Base-by-base conservation (phyloP, 2,888 invertebrate genomes). In the Ophonus ardosiacus region DNA sequence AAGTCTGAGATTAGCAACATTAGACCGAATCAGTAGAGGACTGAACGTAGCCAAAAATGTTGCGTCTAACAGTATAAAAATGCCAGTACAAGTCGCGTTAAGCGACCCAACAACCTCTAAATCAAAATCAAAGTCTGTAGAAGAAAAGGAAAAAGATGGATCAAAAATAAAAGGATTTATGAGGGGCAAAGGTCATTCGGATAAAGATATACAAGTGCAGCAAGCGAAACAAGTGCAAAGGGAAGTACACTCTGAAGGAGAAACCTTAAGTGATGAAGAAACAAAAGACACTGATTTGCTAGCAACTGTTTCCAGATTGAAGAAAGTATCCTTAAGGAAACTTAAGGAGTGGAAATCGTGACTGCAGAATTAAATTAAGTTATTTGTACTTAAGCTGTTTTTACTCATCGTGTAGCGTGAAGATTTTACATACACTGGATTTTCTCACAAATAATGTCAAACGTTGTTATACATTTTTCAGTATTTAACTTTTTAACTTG, bases 311-410 rank as follows among this genome's bases (percentile, higher is more conserved):
- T 94, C 95, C 6, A 93, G 96, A 85, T 93, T 97, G 89, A 96
- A 96, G 92, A 94, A 96, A 90, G 95, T 96, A 79, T 96, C 96
- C 0, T 91, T 96, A 86, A 92, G 96, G 88, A 96, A 96, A 89
- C 93, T 97, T 85, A 93, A 96, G 89, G 96, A 96, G 81, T 96
- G 96, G 96, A 94, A 96, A 88, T 96, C 96, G 94, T 96, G 94
- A 94, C 90, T 91, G 87, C 86, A 88, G 88, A 89, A 90, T 84
- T 90, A 88, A 87, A 86, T 84, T 76, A 13, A 57, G 40, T 59
- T 61, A 56, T 57, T 18, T 76, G 76, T 76, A 57, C 78, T 57
- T 78, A 78, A 76, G 78, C 57, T 59, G 17, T 78, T 78, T 78
- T 59, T 78, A 78, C 57, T 57, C 57, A 21, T 74, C 43, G 43